A percentile compares a stretch with the other conserved stretches of the same genome.
Evolutionary conservation across 2,113 vertebrate species (phyloP).

Genomic region (Talpa occidentalis): DNA sequence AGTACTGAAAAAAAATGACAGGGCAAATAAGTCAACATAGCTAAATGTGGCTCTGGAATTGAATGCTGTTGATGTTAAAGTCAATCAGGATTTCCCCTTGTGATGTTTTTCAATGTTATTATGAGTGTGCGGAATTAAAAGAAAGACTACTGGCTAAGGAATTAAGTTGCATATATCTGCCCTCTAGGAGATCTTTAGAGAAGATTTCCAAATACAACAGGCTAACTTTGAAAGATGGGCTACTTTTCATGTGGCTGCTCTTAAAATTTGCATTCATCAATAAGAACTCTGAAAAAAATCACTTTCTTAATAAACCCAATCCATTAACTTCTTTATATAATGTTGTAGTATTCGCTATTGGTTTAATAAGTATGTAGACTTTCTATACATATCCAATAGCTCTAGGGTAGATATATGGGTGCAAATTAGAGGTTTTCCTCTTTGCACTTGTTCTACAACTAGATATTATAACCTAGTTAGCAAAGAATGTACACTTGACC

Average conservation of each 20-base stretch:
- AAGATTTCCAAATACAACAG: slow-evolving; percentile 28
- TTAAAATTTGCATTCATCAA: slow-evolving; percentile 26
- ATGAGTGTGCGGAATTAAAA: slow-evolving; percentile 1
- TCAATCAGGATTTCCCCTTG: slow-evolving; percentile 4
- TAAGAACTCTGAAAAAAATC: background rate
- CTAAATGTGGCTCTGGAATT: slow-evolving; percentile 30
- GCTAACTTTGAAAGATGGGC: background rate
- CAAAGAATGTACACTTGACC: background rate
- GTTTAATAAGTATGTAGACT: background rate
- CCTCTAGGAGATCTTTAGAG: background rate
- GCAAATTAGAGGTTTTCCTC: background rate
- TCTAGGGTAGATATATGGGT: background rate
- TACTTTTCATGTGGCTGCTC: background rate
- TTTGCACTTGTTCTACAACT: background rate
- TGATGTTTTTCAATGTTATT: background rate
- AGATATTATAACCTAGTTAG: background rate
- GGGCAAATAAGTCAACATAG: background rate
- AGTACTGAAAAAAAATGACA: background rate
- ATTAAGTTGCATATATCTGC: background rate
- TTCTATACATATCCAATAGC: background rate
- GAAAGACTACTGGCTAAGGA: background rate
- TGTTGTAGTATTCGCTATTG: background rate
- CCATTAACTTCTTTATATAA: background rate
- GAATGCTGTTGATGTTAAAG: background rate
- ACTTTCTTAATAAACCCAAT: background rate